Base-by-base conservation (phyloP, 1,140 invertebrate species). In the Drepana arcuata region DNA sequence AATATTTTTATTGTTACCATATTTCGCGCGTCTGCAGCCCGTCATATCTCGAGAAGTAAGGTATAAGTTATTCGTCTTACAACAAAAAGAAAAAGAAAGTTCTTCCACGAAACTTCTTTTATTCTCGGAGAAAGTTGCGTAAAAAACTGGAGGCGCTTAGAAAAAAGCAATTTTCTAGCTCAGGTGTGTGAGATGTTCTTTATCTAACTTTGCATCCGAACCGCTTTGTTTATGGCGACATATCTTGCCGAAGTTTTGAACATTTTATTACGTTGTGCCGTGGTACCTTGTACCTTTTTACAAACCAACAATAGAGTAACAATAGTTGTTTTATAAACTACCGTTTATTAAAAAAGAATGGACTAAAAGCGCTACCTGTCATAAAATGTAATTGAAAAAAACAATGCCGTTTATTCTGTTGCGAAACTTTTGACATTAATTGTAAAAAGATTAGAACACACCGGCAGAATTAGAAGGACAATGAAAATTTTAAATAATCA, bases 111-210 rank as follows among this genome's bases (percentile, higher is more conserved):
- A 82, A 82, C 78, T 82, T 82, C 77, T 79, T 78, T 81, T 79
- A 78, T 82, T 72, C 66, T 58, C 49, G 58, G 73, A 74, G 78
- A 82, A 82, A 82, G 78, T 82, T 82, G 65, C 64, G 78, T 82
- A 82, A 80, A 79, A 77, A 81, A 78, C 65, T 77, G 67, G 63
- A 72, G 72, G 68, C 68, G 74, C 70, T 79, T 75, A 78, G 73
- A 82, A 82, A 81, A 82, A 82, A 79, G 74, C 78, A 82, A 82
- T 82, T 79, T 82, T 63, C 78, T 79, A 82, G 74, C 78, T 79
- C 78, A 82, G 78, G 78, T 82, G 74, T 79, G 71, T 79, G 65
- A 71, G 78, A 82, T 78, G 74, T 79, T 79, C 74, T 79, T 82
- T 82, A 82, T 82, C 78, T 82, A 78, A 82, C 67, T 82, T 82